Conservation (phyloP, 2,797 vertebrate species). For the Aulostomus chinensis region DNA sequence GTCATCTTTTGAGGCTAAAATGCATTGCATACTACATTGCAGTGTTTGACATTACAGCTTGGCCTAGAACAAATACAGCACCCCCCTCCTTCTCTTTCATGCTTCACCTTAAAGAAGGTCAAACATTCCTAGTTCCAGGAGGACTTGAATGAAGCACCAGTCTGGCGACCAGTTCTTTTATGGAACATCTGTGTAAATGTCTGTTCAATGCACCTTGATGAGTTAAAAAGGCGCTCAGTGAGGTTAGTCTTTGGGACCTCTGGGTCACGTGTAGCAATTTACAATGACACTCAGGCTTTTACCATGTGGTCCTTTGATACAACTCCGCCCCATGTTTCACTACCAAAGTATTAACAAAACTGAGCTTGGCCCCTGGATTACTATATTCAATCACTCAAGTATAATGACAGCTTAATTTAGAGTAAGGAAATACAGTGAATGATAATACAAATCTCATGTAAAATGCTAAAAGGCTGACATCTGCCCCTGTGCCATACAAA, state of each 20-base stretch:
- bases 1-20: conserved; percentile 6
- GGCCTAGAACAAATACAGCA: background rate
- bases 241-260: conserved; percentile 74
- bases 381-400: conserved; percentile 80
- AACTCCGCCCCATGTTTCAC: background rate
- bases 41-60: conserved; percentile 7
- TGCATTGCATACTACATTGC: conserved; percentile 1
- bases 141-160: conserved; percentile 24
- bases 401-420: conserved; percentile 81
- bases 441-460: conserved; percentile 84
- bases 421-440: conserved; percentile 81
- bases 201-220: conserved; percentile 75
- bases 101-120: background rate
- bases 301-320: conserved; percentile 51
- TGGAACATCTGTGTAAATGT: conserved; percentile 46
- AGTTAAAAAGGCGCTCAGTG: conserved; percentile 70
- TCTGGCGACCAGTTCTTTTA: conserved; percentile 71
- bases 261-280: conserved; percentile 80
- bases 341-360: conserved; percentile 39
- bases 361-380: conserved; percentile 62
- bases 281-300: conserved; percentile 78
- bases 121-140: conserved; percentile 4
- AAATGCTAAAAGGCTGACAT: conserved; percentile 83
- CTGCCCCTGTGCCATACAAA: conserved; percentile 83
- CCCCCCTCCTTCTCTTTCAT: background rate